phyloP scores from a whole-genome alignment of 2,888 invertebrate genomes.

The Ochropleura plecta region DNA sequence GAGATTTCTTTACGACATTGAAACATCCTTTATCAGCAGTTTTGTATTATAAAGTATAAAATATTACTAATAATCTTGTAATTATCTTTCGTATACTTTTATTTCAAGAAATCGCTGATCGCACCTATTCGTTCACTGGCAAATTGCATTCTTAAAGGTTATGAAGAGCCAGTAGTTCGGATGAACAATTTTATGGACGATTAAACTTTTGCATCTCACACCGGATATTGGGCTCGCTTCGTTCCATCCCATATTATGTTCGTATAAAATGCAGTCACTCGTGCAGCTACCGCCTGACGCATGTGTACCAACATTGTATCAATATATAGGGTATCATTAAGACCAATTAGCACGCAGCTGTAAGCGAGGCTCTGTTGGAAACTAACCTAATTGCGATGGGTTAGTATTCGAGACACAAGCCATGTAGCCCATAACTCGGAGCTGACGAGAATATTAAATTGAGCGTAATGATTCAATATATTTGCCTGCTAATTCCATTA shows the following conservation, averaged over 20 bases:
- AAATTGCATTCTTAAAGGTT: neutral
- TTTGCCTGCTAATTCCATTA: constrained; percentile 22
- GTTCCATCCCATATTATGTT: constrained; percentile 1
- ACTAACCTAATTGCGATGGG: constrained; percentile 17
- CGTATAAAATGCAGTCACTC: constrained; percentile 5
- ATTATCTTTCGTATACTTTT: neutral
- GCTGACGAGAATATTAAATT: constrained; percentile 36
- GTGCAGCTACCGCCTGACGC: neutral
- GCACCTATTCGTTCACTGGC: neutral
- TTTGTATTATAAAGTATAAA: neutral
- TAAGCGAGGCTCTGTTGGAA: constrained; percentile 4
- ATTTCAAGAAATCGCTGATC: neutral
- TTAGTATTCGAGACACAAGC: constrained; percentile 20
- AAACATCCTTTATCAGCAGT: too few species aligned
- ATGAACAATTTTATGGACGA: constrained; percentile 15
- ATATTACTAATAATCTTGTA: neutral
- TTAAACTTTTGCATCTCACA: constrained; percentile 8
- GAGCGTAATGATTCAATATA: constrained; percentile 34
- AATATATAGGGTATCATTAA: constrained; percentile 10
- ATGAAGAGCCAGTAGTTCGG: neutral
- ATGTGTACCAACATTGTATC: neutral
- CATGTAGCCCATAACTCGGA: constrained; percentile 17
- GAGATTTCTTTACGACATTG: neutral
- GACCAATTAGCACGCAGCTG: constrained; percentile 28
- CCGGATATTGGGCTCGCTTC: constrained; percentile 15